A percentile compares a stretch with the other conserved stretches of the same genome.
These are phyloP conservation scores for Dioctria linearis DNA, from an alignment of 2,888 invertebrate species.

Conservation along the genomic window DNA sequence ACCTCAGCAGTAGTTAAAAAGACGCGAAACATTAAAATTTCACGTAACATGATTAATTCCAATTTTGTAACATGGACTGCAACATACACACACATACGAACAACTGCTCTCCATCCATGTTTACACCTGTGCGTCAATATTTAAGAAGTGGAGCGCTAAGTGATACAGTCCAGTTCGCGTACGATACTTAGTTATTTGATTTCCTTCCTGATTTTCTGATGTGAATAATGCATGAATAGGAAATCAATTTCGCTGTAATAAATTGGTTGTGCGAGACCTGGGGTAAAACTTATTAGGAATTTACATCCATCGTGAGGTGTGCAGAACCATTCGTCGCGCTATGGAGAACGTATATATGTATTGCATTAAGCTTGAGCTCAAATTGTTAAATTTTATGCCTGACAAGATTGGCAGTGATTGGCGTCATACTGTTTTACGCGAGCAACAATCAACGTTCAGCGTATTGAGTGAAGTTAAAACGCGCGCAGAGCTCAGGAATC, in stretches of 20 bases:
- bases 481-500: conserved; percentile 7
- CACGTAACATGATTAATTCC: conserved; percentile 21
- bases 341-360: conserved; percentile 9
- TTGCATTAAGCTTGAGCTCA: conserved; percentile 2
- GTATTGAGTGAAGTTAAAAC: background rate
- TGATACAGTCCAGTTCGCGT: conserved; percentile 18
- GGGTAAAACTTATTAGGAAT: conserved; percentile 19
- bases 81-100: background rate
- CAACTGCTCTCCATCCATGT: background rate
- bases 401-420: conserved; percentile 44
- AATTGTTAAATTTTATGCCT: conserved; percentile 32
- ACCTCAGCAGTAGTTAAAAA: conserved; percentile 9
- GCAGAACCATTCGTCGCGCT: background rate
- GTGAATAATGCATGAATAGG: conserved; percentile 49
- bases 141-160: conserved; percentile 35
- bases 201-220: conserved; percentile 45
- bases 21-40: conserved; percentile 29
- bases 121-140: conserved; percentile 31
- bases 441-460: background rate
- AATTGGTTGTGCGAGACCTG: conserved; percentile 6
- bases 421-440: conserved; percentile 37
- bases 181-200: conserved; percentile 1
- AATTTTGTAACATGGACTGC: conserved; percentile 28
- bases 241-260: conserved; percentile 46
- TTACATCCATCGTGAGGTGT: conserved; percentile 31